Evolutionary conservation across 2,797 vertebrate genomes (phyloP), one percentile per base, ranked within the genome.

Genomic region (Gadopsis bispinosus): DNA sequence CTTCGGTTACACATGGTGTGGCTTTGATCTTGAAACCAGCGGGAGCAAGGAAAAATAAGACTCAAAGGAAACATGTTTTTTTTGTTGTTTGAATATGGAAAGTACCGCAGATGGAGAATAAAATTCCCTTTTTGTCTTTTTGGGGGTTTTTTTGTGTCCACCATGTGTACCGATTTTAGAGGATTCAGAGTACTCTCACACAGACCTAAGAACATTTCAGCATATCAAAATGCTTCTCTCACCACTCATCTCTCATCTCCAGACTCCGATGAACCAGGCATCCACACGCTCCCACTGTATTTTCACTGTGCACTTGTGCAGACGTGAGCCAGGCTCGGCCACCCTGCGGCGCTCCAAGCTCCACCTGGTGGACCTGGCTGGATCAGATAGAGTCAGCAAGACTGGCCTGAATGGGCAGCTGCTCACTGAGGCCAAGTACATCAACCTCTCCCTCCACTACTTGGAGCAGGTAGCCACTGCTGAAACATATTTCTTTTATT

Each of bases 181-280:
- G 37, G 37, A 65, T 73, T 75, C 20, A 43, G 11, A 31, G 45
- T 41, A 50, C 3, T 51, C 54, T 72, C 61, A 20, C 43, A 53
- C 60, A 72, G 51, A 71, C 35, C n/a, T 26, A 7, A 54, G 13
- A 66, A 6, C 20, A 45, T 41, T 20, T 6, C 37, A 41, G 35
- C 7, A 13, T 62, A 58, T 22, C 31, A 48, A 16, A 58, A 39
- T 47, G 3, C 26, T 20, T 69, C 59, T 39, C 12, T 64, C 50
- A 12, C 65, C 7, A 22, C 8, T 7, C 5, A 13, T 5, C 16
- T 70, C 31, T 79, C 43, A 20, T 68, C 12, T 66, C 68, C 80
- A 99, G 98, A 99, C 98, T 61, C 98, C 98, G 7, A 97, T 97
- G 96, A 99, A 99, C 88, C 96, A 98, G 93, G 97, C 98, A 0